Evolutionary conservation across 2,113 vertebrate species (phyloP).

Genomic region (Romanogobio albipinnatus): DNA sequence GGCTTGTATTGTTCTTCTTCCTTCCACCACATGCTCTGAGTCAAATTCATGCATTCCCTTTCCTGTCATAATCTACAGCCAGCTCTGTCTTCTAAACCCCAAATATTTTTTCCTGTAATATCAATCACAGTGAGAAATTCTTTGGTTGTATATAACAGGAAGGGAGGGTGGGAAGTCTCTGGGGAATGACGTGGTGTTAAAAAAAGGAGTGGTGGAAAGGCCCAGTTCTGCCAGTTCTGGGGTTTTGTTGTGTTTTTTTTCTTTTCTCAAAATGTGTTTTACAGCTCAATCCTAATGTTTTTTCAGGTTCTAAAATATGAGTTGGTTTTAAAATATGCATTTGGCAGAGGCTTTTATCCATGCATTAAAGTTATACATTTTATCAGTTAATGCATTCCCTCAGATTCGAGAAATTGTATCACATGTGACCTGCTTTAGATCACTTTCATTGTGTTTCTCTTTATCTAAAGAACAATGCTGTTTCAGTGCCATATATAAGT

Average conservation of each 20-base stretch:
- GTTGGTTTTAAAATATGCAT: neutral
- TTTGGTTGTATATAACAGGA: conserved; percentile 62
- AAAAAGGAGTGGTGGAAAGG: neutral
- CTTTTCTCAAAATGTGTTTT: neutral
- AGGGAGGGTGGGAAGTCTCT: conserved; percentile 50
- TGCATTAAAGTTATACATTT: neutral
- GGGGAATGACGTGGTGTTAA: conserved; percentile 38
- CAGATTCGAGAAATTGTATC: neutral
- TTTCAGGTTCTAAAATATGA: neutral
- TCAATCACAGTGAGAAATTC: conserved; percentile 51
- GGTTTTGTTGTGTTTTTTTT: neutral
- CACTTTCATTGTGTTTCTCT: neutral
- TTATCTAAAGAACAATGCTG: neutral
- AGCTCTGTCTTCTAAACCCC: conserved; percentile 36
- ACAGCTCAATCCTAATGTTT: neutral
- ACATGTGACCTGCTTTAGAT: neutral
- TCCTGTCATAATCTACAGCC: conserved; percentile 37
- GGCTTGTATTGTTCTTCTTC: conserved; percentile 63
- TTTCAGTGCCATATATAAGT: neutral
- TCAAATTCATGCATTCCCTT: conserved; percentile 49
- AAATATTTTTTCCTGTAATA: conserved; percentile 59
- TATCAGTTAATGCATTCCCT: neutral
- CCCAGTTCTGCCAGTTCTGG: neutral
- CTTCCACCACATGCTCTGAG: conserved; percentile 56
- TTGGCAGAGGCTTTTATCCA: neutral